Base-by-base conservation (phyloP, 2,888 invertebrate genomes). In the Hedya salicella region DNA sequence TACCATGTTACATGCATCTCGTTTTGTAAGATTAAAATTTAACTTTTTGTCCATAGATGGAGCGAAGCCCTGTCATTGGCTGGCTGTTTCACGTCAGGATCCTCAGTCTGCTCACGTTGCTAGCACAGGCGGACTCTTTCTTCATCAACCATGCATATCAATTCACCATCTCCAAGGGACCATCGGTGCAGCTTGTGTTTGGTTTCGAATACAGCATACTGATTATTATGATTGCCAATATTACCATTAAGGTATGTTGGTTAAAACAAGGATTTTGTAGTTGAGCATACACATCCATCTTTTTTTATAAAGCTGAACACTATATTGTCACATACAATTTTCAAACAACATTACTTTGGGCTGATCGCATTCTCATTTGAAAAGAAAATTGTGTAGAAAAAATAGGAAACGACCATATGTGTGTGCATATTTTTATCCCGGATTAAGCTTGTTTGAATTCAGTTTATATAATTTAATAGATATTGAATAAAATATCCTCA, bases 121-220 rank as follows among this genome's bases (percentile, higher is more conserved):
- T 99, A 70, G 96, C 96, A 17, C 93, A 95, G 14, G 91, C 97
- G 61, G 99, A 99, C 87, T 93, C 96, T 69, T 95, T 96, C 79
- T 97, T 99, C 91, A 96, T 99, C 5, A 95, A 96, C 79, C 97
- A 98, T 87, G 99, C 98, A 1, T 99, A 98, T 86, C 96, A 96
- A 81, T 97, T 97, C 68, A 99, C 99, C 3, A 92, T 98, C 30
- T 94, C 95, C 0, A 97, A 97, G 83, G 99, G 99, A 46, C 98
- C 99, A 5, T 98, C 98, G 0, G 99, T 99, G 0, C 99, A 99
- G 88, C 93, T 99, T 68, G 99, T 99, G 5, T 99, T 99, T 93
- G 99, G 99, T 59, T 99, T 99, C 92, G 99, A 99, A 93, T 99
- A 99, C 91, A 99, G 99, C 69, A 98, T 99, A 82, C 93, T 99